A percentile compares a stretch with the other conserved stretches of the same genome.
Conservation (phyloP, 2,113 vertebrate species). For the Platichthys stellatus region DNA sequence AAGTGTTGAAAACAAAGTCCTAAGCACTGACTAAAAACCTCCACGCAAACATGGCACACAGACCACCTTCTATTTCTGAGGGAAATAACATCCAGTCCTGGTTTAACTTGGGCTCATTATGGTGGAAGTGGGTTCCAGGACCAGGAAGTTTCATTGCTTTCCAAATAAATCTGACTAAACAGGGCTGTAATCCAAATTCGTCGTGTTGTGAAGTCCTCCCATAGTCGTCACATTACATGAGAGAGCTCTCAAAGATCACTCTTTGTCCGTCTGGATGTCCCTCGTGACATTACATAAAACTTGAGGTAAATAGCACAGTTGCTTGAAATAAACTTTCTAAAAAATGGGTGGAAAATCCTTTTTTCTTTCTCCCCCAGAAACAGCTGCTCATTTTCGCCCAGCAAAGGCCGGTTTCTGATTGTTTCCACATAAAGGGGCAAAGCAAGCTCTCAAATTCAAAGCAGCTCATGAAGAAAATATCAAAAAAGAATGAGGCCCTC, state of each 20-base stretch:
- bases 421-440: constrained; percentile 69
- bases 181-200: constrained; percentile 75
- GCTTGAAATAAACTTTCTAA: constrained; percentile 5
- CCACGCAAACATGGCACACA: constrained; percentile 55
- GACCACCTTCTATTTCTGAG: constrained; percentile 77
- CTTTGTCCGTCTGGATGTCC: constrained; percentile 1
- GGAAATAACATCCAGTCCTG: constrained; percentile 77
- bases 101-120: constrained; percentile 79
- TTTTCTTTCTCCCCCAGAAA: constrained; percentile 2
- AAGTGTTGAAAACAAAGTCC: constrained; percentile 48
- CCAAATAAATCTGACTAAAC: constrained; percentile 83
- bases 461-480: constrained; percentile 67
- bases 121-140: constrained; percentile 81
- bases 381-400: constrained; percentile 56
- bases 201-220: constrained; percentile 67
- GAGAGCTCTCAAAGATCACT: constrained; percentile 38
- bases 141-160: constrained; percentile 81
- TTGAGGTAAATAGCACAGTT: constrained; percentile 1
- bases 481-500: constrained; percentile 66
- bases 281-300: background rate
- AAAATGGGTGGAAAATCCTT: constrained; percentile 7
- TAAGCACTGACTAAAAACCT: constrained; percentile 42
- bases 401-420: constrained; percentile 40
- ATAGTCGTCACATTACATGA: constrained; percentile 46
- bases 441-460: constrained; percentile 68